Percentiles rank a stretch among this genome's conserved stretches.
Evolutionary conservation across 2,797 vertebrate genomes (phyloP).

Genomic region (Anguilla marmorata): DNA sequence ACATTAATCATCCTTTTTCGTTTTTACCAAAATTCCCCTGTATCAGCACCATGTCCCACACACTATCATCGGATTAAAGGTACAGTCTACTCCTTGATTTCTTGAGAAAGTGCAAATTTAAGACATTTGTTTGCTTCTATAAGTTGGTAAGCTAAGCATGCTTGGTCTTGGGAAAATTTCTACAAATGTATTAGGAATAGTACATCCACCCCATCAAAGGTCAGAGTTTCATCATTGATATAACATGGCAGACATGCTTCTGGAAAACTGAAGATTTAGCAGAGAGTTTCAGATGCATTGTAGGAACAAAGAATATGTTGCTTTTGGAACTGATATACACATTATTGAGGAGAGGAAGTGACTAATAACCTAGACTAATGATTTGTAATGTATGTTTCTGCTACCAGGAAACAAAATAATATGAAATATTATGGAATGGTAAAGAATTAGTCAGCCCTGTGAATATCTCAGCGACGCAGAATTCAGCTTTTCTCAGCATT

Average conservation of each 20-base stretch:
- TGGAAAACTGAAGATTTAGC: background rate
- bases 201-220: background rate
- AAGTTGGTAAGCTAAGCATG: background rate
- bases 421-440: background rate
- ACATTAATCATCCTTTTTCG: background rate
- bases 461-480: background rate
- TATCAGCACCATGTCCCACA: background rate
- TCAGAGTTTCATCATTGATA: background rate
- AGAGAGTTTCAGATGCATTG: slow-evolving; percentile 1
- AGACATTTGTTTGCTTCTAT: background rate
- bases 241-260: background rate
- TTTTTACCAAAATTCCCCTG: background rate
- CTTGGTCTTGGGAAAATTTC: slow-evolving; percentile 22
- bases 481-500: background rate
- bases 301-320: background rate
- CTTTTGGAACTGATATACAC: slow-evolving; percentile 14
- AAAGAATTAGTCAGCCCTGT: background rate
- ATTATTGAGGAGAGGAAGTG: background rate
- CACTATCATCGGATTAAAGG: background rate
- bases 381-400: background rate
- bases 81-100: background rate
- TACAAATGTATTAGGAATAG: slow-evolving; percentile 12
- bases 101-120: slow-evolving; percentile 12
- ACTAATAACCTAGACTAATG: background rate
- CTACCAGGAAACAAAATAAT: background rate